Conservation (phyloP, 23 tunicate genomes). For the Ascidia mentula region DNA sequence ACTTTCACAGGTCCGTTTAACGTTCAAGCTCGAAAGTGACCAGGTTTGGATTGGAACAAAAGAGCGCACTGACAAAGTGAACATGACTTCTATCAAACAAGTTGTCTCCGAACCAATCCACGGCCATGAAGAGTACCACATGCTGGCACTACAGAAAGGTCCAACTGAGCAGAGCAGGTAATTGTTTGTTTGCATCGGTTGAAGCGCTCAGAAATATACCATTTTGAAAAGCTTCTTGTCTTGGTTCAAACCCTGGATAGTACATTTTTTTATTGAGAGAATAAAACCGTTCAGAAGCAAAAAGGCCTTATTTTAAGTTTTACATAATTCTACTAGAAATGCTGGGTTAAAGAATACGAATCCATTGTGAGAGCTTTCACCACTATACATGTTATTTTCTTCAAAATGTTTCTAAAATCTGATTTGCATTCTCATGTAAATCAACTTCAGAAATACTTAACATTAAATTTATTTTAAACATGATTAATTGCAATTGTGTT, state of each 20-base stretch:
- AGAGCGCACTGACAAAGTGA: conserved; percentile 80
- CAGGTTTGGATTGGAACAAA: conserved; percentile 88
- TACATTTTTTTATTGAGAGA: too few relatives aligned
- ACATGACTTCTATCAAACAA: conserved; percentile 72
- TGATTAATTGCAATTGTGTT: neutral
- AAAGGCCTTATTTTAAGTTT: too few relatives aligned
- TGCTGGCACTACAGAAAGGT: conserved; percentile 77
- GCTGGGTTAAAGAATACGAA: too few relatives aligned
- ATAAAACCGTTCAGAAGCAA: too few relatives aligned
- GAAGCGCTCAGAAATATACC: too few relatives aligned
- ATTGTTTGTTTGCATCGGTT: neutral
- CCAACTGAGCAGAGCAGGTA: conserved; percentile 99
- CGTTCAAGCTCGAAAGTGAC: conserved; percentile 82
- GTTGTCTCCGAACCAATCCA: conserved; percentile 63
- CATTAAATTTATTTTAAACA: neutral
- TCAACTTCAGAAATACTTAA: neutral
- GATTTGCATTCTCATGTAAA: neutral
- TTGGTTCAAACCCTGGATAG: too few relatives aligned
- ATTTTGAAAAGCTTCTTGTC: too few relatives aligned
- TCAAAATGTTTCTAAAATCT: too few relatives aligned
- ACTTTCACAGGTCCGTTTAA: conserved; percentile 83
- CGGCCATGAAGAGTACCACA: conserved; percentile 80
- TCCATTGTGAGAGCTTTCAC: too few relatives aligned
- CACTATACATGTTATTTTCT: too few relatives aligned
- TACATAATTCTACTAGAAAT: too few relatives aligned